A percentile compares a stretch with the other conserved stretches of the same genome.
These are phyloP conservation scores for Agrotis ipsilon DNA, from an alignment of 2,888 invertebrate species.

Conservation along the genomic window DNA sequence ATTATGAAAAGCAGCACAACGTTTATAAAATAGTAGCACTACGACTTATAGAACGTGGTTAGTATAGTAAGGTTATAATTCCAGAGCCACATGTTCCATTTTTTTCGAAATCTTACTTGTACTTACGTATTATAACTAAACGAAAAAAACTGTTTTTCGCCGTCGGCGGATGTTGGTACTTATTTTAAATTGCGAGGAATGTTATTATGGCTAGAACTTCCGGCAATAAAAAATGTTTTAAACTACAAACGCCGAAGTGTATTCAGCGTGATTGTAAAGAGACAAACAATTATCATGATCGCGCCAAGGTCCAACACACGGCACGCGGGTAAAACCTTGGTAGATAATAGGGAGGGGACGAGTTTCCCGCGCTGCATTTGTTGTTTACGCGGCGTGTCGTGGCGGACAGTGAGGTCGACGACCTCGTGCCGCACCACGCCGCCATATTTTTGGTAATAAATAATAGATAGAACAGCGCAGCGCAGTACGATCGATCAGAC, in stretches of 20 bases:
- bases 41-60: too few species aligned
- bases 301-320: conserved; percentile 52
- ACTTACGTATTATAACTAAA: too few species aligned
- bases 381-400: conserved; percentile 84
- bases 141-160: neutral
- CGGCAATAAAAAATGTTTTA: conserved; percentile 32
- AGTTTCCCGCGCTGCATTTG: conserved; percentile 85
- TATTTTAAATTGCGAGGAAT: neutral
- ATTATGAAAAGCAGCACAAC: conserved; percentile 9
- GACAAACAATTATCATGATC: conserved; percentile 38
- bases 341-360: conserved; percentile 76
- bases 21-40: neutral
- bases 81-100: neutral
- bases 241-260: conserved; percentile 26
- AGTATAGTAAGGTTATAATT: too few species aligned
- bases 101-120: too few species aligned
- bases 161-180: neutral
- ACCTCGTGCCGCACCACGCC: conserved; percentile 86
- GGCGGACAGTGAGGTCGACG: conserved; percentile 78
- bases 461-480: conserved; percentile 87
- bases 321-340: conserved; percentile 62
- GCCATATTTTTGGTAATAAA: conserved; percentile 90
- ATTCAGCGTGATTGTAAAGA: conserved; percentile 17
- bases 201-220: conserved; percentile 31
- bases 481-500: conserved; percentile 84